Evolutionary conservation across 2,888 invertebrate species (phyloP).

Genomic region (Mesorhabditis spiculigera): DNA sequence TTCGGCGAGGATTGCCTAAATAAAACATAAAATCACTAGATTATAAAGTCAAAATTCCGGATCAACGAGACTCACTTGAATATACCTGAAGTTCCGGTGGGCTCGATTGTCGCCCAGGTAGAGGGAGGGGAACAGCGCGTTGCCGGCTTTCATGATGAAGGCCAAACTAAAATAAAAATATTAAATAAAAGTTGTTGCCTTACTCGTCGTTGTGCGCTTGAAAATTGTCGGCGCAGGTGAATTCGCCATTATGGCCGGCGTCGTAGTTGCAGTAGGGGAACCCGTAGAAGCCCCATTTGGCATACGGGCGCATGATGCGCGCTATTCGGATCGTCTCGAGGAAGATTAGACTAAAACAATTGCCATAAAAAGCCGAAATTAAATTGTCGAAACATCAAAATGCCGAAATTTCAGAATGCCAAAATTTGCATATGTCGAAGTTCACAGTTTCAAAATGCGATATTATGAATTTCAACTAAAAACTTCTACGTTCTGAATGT

Average conservation of each 20-base stretch:
- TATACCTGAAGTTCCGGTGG: not conserved
- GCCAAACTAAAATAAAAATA: conserved; percentile 12
- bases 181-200: no score
- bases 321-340: conserved; percentile 26
- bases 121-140: conserved; percentile 14
- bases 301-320: conserved; percentile 26
- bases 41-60: no score
- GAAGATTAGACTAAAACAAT: conserved; percentile 21
- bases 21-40: not conserved
- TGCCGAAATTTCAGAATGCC: no score
- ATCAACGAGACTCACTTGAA: not conserved
- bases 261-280: conserved; percentile 36
- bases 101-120: conserved; percentile 8
- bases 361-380: not conserved
- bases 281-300: conserved; percentile 39
- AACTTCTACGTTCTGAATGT: no score
- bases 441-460: no score
- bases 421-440: no score
- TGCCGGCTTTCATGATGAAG: conserved; percentile 10
- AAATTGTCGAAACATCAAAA: no score
- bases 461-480: no score
- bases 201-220: conserved; percentile 14
- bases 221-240: conserved; percentile 11
- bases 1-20: conserved; percentile 26
- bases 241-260: conserved; percentile 19